Base-by-base conservation (phyloP, 2,888 invertebrate species). In the Lapara coniferarum region DNA sequence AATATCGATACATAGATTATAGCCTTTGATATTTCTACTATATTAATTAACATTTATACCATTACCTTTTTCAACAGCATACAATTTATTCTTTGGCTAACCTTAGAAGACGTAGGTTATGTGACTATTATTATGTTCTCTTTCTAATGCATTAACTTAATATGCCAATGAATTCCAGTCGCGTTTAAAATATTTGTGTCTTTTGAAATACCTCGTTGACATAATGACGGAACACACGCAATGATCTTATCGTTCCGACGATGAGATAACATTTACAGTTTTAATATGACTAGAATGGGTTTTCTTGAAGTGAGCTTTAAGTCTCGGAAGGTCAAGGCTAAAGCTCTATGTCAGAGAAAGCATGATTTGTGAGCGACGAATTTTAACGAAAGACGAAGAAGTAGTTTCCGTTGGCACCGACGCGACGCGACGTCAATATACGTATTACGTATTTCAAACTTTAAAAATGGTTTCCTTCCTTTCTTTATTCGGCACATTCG, bases 131-230 rank as follows among this genome's bases (percentile, higher is more conserved):
- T 51, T 51, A 51, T 51, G 51, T 51, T 51, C 51, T 13, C 51
- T 37, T 3, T 37, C 37, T 37, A 52, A 16, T 16, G 53, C 13
- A 16, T 16, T 55, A 19, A 16, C 19, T 8, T 8, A 19, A 19
- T 55, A 55, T 19, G 4, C 10, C 8, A 55, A 19, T 16, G 16
- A 19, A 55, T 19, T 19, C 55, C 19, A 16, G 55, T 19, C 19
- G 53, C 53, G 8, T 55, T 55, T 37, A 37, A 37, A 55, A 55
- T 19, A 37, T 19, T 55, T 19, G 4, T 16, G 8, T 10, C 6
- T 53, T 53, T 53, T 53, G 16, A 53, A 53, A 53, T 55, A 55
- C 55, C 10, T 19, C 12, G 55, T 55, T 55, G 55, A 19, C 55
- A 19, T 55, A 55, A 55, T 55, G 16, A 55, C 10, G n/a, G 19